Base-by-base conservation (phyloP, 2,797 vertebrate species). In the Ctenochaetus hawaiiensis region DNA sequence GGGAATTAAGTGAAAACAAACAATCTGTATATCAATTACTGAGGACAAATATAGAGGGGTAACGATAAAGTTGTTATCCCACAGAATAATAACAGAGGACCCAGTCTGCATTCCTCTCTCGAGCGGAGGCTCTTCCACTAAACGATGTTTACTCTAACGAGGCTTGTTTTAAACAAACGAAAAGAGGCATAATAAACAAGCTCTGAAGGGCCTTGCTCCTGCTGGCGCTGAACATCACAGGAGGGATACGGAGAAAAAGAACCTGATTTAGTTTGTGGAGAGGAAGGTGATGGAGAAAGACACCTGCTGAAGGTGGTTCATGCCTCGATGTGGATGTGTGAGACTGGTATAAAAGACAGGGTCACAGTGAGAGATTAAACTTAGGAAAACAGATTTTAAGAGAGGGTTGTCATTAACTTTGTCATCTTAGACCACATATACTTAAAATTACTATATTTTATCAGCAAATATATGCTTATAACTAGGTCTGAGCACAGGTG, bases 141-240 rank as follows among this genome's bases (percentile, higher is more conserved):
- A 39, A 85, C 72, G 82, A 63, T 83, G 85, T 94, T 93, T 92
- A 92, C 85, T 77, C 65, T 18, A 67, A 80, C 62, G 6, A 64
- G 43, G 54, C 57, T 44, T 4, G 60, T 66, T 82, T 84, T 76
- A 91, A 93, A 93, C 90, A 92, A 93, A 91, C 64, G 48, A 52
- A 72, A 87, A 73, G 67, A 85, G 67, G 43, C 60, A 79, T 73
- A 93, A 92, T 91, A 94, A 93, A 93, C 88, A 89, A 22, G 44
- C 57, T 72, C 47, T 75, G 65, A 82, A 76, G 79, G 67, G 80
- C 62, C 39, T 41, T 1, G 76, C 74, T 87, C 56, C 80, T 84
- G 78, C 44, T 59, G 80, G 16, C 0, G 11, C 13, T 37, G 39
- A 61, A 56, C 26, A 12, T 60, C 5, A 8, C n/a, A 52, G 69